Evolutionary conservation across 2,113 vertebrate species (phyloP).

Genomic region (Leptobrachium ailaonicum): DNA sequence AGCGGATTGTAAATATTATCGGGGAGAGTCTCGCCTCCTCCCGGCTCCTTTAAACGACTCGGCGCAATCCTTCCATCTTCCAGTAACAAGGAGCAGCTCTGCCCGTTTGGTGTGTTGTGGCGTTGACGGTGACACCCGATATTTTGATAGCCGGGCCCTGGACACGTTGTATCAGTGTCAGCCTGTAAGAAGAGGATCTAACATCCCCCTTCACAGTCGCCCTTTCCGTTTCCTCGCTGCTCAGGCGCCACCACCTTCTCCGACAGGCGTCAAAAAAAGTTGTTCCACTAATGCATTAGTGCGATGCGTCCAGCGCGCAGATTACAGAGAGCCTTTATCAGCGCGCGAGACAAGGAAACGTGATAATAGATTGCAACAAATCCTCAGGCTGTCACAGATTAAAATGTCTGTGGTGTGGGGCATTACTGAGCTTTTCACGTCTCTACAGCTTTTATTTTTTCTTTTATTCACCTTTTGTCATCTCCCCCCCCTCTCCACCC

Average conservation of each 20-base stretch:
- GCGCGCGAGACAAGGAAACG: slow-evolving; percentile 70
- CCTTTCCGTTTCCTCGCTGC: slow-evolving; percentile 2
- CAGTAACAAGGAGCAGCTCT: too few relatives aligned
- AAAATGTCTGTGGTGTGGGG: slow-evolving; percentile 73
- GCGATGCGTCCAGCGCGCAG: slow-evolving; percentile 94
- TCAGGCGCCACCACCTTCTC: slow-evolving; percentile 32
- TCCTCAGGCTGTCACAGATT: slow-evolving; percentile 91
- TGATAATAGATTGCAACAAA: slow-evolving; percentile 97
- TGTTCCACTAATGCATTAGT: slow-evolving; percentile 83
- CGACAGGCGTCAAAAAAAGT: slow-evolving; percentile 53
- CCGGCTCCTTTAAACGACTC: too few relatives aligned
- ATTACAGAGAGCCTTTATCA: slow-evolving; percentile 90
- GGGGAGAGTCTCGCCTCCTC: too few relatives aligned
- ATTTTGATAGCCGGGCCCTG: too few relatives aligned
- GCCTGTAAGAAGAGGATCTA: neutral
- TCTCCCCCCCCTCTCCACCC: slow-evolving; percentile 68
- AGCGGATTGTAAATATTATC: too few relatives aligned
- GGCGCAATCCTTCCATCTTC: too few relatives aligned
- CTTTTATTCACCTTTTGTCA: slow-evolving; percentile 58
- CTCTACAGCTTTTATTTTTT: slow-evolving; percentile 56
- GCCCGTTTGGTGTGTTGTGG: too few relatives aligned
- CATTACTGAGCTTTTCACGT: slow-evolving; percentile 75
- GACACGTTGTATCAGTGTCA: too few relatives aligned
- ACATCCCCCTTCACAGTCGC: neutral
- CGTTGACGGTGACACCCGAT: too few relatives aligned